phyloP scores from a whole-genome alignment of 1,140 invertebrate species.

The Stegodyphus dumicola region DNA sequence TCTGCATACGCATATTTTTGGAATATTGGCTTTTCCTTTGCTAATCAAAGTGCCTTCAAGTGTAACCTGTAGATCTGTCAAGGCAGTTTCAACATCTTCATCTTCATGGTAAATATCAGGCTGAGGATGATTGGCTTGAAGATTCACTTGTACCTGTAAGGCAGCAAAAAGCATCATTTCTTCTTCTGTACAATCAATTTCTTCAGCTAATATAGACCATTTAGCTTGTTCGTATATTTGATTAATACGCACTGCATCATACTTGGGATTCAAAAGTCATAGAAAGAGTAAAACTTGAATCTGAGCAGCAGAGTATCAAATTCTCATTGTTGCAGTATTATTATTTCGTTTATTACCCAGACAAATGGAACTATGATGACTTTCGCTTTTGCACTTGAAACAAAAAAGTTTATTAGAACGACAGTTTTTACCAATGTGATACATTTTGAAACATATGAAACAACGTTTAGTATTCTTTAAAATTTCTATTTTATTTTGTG shows the following conservation, averaged over 20 bases:
- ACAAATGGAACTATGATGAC: no score
- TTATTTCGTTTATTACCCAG: no score
- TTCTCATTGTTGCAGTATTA: no score
- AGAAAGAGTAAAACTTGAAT: conserved; percentile 81
- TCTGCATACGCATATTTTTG: no score
- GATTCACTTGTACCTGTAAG: conserved; percentile 93
- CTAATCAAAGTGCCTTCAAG: conserved; percentile 78
- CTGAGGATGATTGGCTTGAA: conserved; percentile 83
- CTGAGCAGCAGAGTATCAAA: conserved; percentile 87
- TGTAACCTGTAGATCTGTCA: conserved; percentile 90
- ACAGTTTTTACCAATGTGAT: no score
- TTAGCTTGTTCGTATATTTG: conserved; percentile 99
- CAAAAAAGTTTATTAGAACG: no score
- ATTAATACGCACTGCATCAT: conserved; percentile 95
- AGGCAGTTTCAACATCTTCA: conserved; percentile 91
- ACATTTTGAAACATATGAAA: no score
- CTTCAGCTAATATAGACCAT: conserved; percentile 97
- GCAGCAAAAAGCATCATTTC: conserved; percentile 99
- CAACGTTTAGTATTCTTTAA: no score
- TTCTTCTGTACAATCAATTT: conserved; percentile 98
- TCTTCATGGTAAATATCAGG: conserved; percentile 72
- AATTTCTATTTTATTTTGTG: no score
- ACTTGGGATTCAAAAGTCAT: conserved; percentile 94
- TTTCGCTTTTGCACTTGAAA: no score
- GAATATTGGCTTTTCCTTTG: conserved; percentile 77